Conservation (phyloP, 2,888 invertebrate genomes). For the Epirrita christyi region DNA sequence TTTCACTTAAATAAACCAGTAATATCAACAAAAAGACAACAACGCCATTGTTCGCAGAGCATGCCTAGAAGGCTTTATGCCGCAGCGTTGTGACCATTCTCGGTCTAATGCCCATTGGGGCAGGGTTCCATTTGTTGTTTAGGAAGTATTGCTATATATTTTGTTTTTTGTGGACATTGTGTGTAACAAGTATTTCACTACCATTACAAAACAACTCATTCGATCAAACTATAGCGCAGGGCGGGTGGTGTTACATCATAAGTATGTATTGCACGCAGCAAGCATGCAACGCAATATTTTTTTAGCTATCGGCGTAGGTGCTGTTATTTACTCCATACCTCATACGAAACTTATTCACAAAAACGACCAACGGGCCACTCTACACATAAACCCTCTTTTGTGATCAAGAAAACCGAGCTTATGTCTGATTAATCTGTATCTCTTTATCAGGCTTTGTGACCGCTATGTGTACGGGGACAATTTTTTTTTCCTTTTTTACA, state of each 20-base stretch:
- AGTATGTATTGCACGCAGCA: constrained; percentile 44
- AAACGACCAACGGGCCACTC: too few relatives aligned
- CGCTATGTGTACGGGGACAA: constrained; percentile 16
- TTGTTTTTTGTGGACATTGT: constrained; percentile 56
- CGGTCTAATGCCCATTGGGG: constrained; percentile 49
- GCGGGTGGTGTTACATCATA: constrained; percentile 62
- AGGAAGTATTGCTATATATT: constrained; percentile 46
- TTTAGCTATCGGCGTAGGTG: constrained; percentile 2
- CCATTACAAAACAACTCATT: constrained; percentile 70
- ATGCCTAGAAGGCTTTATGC: constrained; percentile 52
- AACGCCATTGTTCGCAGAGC: constrained; percentile 60
- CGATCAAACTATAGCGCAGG: constrained; percentile 51
- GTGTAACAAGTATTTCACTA: constrained; percentile 71
- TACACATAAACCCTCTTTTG: constrained; percentile 10
- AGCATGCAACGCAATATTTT: constrained; percentile 31
- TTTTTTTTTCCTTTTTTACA: constrained; percentile 20
- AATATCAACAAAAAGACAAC: constrained; percentile 80
- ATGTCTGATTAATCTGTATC: constrained; percentile 25
- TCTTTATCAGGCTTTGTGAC: constrained; percentile 32
- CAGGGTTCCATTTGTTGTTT: constrained; percentile 52
- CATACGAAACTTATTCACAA: background rate
- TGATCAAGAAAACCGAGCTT: constrained; percentile 18
- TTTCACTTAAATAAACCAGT: constrained; percentile 83
- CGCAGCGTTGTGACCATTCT: constrained; percentile 45
- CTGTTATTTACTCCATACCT: too few relatives aligned